These are phyloP conservation scores for Dasysyrphus albostriatus DNA, from an alignment of 2,888 invertebrate genomes.

Conservation along the genomic window DNA sequence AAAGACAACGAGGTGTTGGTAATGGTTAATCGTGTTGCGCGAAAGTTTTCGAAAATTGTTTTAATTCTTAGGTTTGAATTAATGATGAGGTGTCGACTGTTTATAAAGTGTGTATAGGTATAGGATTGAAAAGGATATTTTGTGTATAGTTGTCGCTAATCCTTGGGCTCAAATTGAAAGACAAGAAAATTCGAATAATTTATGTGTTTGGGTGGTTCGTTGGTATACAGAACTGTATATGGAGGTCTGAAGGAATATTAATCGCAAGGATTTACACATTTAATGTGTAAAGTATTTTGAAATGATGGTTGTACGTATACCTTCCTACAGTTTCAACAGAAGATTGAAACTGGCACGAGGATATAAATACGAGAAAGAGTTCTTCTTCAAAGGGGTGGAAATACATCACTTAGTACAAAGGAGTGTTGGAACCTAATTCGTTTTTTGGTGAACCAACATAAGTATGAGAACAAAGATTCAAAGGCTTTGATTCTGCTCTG, in stretches of 20 bases:
- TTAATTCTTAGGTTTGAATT: conserved; percentile 81
- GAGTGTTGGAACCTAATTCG: neutral
- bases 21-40: conserved; percentile 69
- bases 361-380: neutral
- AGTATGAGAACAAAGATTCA: neutral
- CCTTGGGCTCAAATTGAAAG: conserved; percentile 62
- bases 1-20: conserved; percentile 56
- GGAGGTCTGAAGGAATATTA: conserved; percentile 54
- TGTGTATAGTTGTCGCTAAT: conserved; percentile 57
- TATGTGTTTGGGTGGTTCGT: conserved; percentile 47
- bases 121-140: conserved; percentile 30
- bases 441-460: neutral
- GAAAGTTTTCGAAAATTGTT: conserved; percentile 78
- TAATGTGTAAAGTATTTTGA: conserved; percentile 21
- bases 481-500: neutral
- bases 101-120: neutral
- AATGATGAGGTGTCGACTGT: conserved; percentile 81
- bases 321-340: conserved; percentile 3
- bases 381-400: neutral
- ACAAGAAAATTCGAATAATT: conserved; percentile 69
- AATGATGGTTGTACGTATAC: neutral
- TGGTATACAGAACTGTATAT: neutral
- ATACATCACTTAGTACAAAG: neutral
- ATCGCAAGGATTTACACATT: conserved; percentile 67
- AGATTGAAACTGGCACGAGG: conserved; percentile 23